These are phyloP conservation scores for Ormyrus labotus DNA, from an alignment of 2,888 invertebrate genomes.

Conservation along the genomic window DNA sequence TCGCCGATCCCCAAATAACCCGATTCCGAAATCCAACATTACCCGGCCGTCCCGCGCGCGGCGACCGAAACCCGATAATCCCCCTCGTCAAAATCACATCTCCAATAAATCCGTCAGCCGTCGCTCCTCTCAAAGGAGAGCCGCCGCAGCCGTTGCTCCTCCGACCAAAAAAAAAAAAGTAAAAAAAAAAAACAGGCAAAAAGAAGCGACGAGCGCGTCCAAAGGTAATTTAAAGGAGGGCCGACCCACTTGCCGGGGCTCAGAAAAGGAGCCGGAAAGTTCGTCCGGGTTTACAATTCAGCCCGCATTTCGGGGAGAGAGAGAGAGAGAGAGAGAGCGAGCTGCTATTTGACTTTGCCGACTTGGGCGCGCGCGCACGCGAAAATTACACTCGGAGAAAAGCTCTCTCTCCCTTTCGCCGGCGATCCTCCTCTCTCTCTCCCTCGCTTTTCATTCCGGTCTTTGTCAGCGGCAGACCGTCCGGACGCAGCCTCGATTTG, in stretches of 20 bases:
- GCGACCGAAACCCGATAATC: too few species aligned
- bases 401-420: conserved; percentile 21
- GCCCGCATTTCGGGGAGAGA: conserved; percentile 62
- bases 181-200: too few species aligned
- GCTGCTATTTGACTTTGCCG: conserved; percentile 62
- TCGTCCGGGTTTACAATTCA: conserved; percentile 70
- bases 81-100: too few species aligned
- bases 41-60: too few species aligned
- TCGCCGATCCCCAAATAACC: too few species aligned
- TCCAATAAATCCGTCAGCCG: too few species aligned
- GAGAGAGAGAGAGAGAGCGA: conserved; percentile 51
- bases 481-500: conserved; percentile 29
- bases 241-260: conserved; percentile 61
- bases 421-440: not conserved
- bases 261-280: conserved; percentile 68
- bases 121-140: too few species aligned
- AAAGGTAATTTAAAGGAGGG: conserved; percentile 73
- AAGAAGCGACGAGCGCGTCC: conserved; percentile 66
- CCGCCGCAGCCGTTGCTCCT: too few species aligned
- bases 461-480: not conserved
- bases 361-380: conserved; percentile 57
- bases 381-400: not conserved
- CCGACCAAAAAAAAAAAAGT: too few species aligned
- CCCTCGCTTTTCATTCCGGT: not conserved
- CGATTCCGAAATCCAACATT: too few species aligned